Conservation (phyloP, 2,113 vertebrate genomes). For the Astur gentilis region DNA sequence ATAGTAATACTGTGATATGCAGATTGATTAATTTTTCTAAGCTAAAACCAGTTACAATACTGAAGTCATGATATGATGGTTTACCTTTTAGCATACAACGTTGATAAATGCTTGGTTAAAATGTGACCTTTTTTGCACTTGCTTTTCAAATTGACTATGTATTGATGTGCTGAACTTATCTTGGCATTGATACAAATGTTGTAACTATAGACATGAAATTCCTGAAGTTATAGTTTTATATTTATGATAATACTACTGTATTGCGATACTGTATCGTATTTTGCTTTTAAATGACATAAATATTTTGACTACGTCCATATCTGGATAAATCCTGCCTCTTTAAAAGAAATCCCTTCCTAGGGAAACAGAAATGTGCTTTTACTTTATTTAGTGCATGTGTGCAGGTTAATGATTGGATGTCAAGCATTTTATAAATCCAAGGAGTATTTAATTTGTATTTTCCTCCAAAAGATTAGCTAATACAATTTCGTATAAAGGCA, state of each 20-base stretch:
- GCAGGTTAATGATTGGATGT: not conserved
- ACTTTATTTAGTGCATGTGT: not conserved
- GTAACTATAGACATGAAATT: not conserved
- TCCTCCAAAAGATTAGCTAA: not conserved
- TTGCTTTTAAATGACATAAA: not conserved
- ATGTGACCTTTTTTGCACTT: not conserved
- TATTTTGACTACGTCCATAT: not conserved
- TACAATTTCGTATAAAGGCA: not conserved
- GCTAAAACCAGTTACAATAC: not conserved
- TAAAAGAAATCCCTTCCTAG: not conserved
- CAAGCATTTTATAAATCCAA: not conserved
- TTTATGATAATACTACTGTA: not conserved
- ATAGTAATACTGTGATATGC: not conserved
- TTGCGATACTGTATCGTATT: not conserved
- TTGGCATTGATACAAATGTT: not conserved
- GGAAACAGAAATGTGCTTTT: not conserved
- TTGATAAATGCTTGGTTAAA: not conserved
- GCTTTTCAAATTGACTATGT: not conserved
- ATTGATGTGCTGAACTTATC: not conserved
- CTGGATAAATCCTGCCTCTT: not conserved
- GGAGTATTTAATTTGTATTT: constrained; percentile 1
- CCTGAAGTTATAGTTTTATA: not conserved
- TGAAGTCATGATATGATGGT: not conserved
- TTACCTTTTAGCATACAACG: not conserved
- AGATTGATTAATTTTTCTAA: not conserved